phyloP scores from a whole-genome alignment of 1,140 invertebrate genomes.

The Drosophila sucinea region DNA sequence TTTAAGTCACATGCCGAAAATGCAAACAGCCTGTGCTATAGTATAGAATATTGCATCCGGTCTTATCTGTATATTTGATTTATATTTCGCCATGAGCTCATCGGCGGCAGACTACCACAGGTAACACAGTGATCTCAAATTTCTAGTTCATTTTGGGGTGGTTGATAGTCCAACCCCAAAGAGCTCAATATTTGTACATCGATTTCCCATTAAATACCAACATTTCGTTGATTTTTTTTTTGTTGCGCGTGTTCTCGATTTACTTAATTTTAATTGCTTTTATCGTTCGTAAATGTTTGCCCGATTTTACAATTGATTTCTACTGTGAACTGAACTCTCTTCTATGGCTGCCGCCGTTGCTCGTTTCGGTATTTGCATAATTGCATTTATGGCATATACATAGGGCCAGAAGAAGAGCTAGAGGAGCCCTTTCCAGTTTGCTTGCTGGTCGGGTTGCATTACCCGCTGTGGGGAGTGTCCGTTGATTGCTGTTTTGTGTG shows the following conservation, averaged over 20 bases:
- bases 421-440: constrained; percentile 33
- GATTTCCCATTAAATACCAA: constrained; percentile 56
- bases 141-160: constrained; percentile 23
- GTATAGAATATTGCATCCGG: constrained; percentile 12
- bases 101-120: constrained; percentile 32
- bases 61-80: constrained; percentile 70
- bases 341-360: constrained; percentile 39
- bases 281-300: constrained; percentile 36
- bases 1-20: constrained; percentile 47
- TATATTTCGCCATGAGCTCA: constrained; percentile 61
- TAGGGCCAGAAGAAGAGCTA: constrained; percentile 28
- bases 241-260: constrained; percentile 67
- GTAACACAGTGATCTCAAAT: constrained; percentile 52
- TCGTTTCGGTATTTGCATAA: constrained; percentile 62
- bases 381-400: constrained; percentile 48
- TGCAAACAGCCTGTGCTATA: background rate
- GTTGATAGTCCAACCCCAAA: constrained; percentile 13
- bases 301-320: constrained; percentile 43
- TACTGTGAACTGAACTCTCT: constrained; percentile 15
- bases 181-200: constrained; percentile 31
- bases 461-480: constrained; percentile 41
- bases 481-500: constrained; percentile 61
- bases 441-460: constrained; percentile 18
- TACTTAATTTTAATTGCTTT: constrained; percentile 61
- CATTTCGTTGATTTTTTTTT: constrained; percentile 24